Conservation (phyloP, 2,113 vertebrate species). For the Bos indicus region DNA sequence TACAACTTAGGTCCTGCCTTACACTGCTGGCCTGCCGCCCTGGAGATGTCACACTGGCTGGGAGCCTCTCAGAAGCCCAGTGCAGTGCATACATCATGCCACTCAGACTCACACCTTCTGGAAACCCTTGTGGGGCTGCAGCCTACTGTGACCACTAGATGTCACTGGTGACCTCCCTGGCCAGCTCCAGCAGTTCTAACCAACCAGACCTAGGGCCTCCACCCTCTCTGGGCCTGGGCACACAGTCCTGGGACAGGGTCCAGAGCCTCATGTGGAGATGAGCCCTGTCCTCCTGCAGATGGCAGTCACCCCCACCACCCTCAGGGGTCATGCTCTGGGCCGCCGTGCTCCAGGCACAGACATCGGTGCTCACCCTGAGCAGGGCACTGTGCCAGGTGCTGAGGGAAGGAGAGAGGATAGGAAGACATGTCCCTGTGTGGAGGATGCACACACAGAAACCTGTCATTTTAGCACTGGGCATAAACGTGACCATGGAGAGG, state of each 20-base stretch:
- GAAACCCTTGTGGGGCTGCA: not conserved
- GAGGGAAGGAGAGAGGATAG: not conserved
- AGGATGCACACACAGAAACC: not conserved
- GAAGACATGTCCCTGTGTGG: not conserved
- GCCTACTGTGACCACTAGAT: slow-evolving; percentile 71
- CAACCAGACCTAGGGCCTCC: fast-evolving
- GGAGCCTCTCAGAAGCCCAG: not conserved
- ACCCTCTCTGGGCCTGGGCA: not conserved
- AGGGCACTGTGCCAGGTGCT: not conserved
- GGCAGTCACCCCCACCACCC: too few species aligned
- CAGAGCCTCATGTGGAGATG: not conserved
- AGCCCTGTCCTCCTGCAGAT: not conserved
- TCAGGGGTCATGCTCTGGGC: fast-evolving
- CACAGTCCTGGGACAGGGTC: not conserved
- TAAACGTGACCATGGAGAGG: not conserved
- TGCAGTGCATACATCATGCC: fast-evolving
- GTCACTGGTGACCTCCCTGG: slow-evolving; percentile 65
- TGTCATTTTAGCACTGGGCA: not conserved
- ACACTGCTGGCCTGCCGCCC: not conserved
- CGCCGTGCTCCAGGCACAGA: not conserved
- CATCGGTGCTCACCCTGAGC: not conserved
- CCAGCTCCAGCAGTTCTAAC: not conserved
- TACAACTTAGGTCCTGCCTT: not conserved
- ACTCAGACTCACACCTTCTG: not conserved
- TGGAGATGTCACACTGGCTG: not conserved